phyloP scores from a whole-genome alignment of 2,797 vertebrate genomes.

The Schizothorax lantsangensis region DNA sequence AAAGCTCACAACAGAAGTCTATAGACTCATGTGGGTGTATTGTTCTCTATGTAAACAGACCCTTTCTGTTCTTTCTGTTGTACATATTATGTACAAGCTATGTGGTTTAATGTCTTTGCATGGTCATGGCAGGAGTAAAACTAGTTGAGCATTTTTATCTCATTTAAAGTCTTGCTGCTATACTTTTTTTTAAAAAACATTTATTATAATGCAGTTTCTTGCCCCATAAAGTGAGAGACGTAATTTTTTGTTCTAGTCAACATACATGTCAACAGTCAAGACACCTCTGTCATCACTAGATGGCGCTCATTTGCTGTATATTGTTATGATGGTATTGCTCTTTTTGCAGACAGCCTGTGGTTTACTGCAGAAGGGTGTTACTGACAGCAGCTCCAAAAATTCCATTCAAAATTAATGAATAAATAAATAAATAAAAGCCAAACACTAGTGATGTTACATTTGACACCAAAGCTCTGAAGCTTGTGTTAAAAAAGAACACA shows the following conservation, averaged over 20 bases:
- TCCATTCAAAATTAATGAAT: neutral
- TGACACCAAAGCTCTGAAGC: neutral
- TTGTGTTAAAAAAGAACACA: neutral
- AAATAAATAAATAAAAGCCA: neutral
- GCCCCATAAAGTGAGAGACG: neutral
- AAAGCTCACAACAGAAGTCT: neutral
- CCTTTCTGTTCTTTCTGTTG: neutral
- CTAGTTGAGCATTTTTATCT: neutral
- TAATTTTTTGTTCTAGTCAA: neutral
- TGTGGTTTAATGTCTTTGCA: neutral
- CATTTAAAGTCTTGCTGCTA: neutral
- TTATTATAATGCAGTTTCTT: neutral
- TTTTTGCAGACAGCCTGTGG: neutral
- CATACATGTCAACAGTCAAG: neutral
- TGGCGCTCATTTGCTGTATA: slow-evolving; percentile 13
- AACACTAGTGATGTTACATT: neutral
- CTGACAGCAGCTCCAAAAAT: neutral
- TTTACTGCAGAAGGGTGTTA: neutral
- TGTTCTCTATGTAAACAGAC: neutral
- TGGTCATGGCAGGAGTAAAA: neutral
- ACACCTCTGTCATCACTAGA: neutral
- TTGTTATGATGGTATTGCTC: neutral
- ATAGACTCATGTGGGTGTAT: neutral
- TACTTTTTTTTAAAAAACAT: neutral
- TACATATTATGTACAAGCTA: neutral